Conservation (phyloP, 1,140 invertebrate species). For the Drosophila elegans region DNA sequence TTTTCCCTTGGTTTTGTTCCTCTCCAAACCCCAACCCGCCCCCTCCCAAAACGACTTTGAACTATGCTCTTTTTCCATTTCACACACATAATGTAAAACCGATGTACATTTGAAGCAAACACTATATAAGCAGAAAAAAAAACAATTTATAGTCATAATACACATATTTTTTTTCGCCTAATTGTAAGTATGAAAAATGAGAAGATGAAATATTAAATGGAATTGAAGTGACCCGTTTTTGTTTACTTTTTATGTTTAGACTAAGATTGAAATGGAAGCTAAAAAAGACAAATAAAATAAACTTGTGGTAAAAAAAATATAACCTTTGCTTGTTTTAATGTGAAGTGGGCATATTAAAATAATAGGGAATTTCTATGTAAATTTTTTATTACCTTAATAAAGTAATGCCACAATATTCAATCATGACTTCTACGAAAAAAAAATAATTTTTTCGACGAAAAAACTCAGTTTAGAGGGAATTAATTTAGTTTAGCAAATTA, state of each 20-base stretch:
- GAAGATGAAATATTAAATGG: slow-evolving; percentile 48
- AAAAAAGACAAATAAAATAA: slow-evolving; percentile 26
- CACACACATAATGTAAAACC: slow-evolving; percentile 41
- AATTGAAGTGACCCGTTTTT: slow-evolving; percentile 40
- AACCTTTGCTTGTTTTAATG: background rate
- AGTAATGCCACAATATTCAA: no score
- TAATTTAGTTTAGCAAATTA: no score
- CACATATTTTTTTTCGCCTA: slow-evolving; percentile 37
- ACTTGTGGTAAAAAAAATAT: slow-evolving; percentile 17
- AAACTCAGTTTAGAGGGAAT: no score
- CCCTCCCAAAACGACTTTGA: slow-evolving; percentile 7
- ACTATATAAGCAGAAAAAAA: slow-evolving; percentile 22
- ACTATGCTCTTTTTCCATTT: slow-evolving; percentile 6
- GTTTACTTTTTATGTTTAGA: slow-evolving; percentile 25
- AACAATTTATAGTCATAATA: slow-evolving; percentile 33
- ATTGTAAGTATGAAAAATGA: slow-evolving; percentile 53
- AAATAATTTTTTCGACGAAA: no score
- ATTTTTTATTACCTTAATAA: no score
- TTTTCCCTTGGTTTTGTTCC: slow-evolving; percentile 32
- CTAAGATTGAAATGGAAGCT: slow-evolving; percentile 10
- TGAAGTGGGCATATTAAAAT: background rate
- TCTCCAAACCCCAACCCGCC: background rate
- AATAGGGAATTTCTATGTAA: no score
- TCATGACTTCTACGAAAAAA: no score
- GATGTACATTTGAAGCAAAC: slow-evolving; percentile 41